Evolutionary conservation across 2,113 vertebrate species (phyloP).

Genomic region (Zosterops hypoxanthus): DNA sequence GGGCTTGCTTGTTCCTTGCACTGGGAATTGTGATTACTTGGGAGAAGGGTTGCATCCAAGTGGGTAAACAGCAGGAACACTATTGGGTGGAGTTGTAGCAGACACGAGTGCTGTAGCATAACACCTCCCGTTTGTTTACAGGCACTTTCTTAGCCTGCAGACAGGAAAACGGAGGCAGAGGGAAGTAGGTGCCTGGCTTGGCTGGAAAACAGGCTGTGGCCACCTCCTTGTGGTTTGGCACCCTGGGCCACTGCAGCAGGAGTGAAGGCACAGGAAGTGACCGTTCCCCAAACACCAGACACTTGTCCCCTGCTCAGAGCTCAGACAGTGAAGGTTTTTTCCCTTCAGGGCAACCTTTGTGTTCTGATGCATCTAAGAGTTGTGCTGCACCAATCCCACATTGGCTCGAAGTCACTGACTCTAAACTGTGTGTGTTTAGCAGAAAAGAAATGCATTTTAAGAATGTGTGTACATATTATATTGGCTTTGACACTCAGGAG

Average conservation of each 20-base stretch:
- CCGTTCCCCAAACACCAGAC: fast-evolving
- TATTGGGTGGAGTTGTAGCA: not conserved
- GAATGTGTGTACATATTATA: not conserved
- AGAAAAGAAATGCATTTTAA: not conserved
- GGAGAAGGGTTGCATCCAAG: not conserved
- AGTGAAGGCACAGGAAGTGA: fast-evolving
- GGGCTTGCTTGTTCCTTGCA: fast-evolving
- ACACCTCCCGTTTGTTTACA: not conserved
- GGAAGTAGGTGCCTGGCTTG: not conserved
- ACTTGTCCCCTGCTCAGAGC: too few relatives aligned
- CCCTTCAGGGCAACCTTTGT: not conserved
- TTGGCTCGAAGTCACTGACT: not conserved
- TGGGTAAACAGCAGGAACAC: not conserved
- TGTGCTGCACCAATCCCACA: fast-evolving
- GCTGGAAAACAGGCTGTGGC: not conserved
- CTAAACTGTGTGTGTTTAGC: not conserved
- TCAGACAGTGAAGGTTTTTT: not conserved
- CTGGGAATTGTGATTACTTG: not conserved
- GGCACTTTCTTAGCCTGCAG: not conserved
- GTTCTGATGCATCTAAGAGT: fast-evolving
- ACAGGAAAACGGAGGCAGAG: fast-evolving
- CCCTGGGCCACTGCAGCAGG: fast-evolving
- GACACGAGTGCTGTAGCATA: fast-evolving
- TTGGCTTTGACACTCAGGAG: not conserved
- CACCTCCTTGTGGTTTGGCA: not conserved